Conservation (phyloP, 1,140 invertebrate genomes). For the Tachypleus tridentatus region DNA sequence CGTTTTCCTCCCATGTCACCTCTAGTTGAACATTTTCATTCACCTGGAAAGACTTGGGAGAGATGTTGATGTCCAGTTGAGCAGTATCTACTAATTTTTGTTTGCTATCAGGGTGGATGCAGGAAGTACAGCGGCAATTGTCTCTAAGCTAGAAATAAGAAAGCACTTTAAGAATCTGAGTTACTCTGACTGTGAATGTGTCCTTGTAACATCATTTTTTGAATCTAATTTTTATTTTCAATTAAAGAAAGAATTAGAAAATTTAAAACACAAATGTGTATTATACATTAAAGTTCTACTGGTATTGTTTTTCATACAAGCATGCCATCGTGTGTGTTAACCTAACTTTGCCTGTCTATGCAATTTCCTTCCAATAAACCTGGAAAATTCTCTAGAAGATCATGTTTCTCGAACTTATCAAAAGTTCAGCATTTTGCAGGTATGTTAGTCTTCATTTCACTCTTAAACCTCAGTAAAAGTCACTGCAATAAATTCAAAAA, state of each 20-base stretch:
- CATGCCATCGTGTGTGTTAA: background rate
- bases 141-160: constrained; percentile 28
- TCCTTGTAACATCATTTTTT: background rate
- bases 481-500: no score
- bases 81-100: constrained; percentile 33
- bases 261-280: background rate
- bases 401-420: no score
- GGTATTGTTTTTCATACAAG: background rate
- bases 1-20: constrained; percentile 28
- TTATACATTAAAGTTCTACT: background rate
- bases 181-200: background rate
- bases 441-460: no score
- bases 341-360: no score
- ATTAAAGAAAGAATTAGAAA: constrained; percentile 1
- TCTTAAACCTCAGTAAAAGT: no score
- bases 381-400: no score
- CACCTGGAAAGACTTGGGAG: constrained; percentile 27
- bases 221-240: background rate
- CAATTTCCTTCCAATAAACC: no score
- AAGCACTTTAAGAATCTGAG: background rate
- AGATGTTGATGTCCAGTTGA: constrained; percentile 28
- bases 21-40: constrained; percentile 26
- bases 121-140: constrained; percentile 30
- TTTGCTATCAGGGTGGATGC: constrained; percentile 30
- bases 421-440: no score